A percentile compares a stretch with the other conserved stretches of the same genome.
Conservation (phyloP, 2,797 vertebrate genomes). For the Falco cherrug region DNA sequence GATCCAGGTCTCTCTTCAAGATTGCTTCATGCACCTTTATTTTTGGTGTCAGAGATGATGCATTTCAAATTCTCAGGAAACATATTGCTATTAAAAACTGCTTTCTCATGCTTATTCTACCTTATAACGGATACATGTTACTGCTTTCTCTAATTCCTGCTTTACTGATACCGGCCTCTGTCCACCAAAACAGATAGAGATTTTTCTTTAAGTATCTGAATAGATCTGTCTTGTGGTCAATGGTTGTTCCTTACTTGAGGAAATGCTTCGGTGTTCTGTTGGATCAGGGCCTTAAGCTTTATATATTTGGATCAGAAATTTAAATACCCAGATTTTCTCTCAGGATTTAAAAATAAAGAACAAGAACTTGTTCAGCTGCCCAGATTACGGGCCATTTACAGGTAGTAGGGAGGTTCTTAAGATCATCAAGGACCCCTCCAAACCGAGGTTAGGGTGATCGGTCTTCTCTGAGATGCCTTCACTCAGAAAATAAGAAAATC, state of each 20-base stretch:
- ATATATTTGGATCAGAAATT: neutral
- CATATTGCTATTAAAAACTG: neutral
- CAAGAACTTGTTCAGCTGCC: neutral
- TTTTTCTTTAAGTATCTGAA: neutral
- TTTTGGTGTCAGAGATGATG: neutral
- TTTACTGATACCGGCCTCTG: neutral
- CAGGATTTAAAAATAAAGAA: neutral
- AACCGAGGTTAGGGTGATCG: neutral
- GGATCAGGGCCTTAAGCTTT: neutral
- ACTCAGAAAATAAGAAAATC: neutral
- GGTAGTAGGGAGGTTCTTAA: neutral
- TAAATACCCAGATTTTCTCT: neutral
- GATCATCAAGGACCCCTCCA: fast-evolving
- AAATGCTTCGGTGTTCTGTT: neutral
- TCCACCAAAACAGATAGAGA: neutral
- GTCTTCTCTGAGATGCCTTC: neutral
- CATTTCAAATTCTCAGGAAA: neutral
- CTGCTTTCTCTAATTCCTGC: neutral
- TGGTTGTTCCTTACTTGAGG: neutral
- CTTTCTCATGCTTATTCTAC: neutral
- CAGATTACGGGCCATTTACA: neutral
- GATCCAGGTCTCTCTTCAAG: neutral
- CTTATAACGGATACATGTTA: neutral
- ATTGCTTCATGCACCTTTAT: neutral
- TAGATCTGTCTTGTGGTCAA: neutral